Conservation (phyloP, 2,797 vertebrate genomes). For the Carapus acus region DNA sequence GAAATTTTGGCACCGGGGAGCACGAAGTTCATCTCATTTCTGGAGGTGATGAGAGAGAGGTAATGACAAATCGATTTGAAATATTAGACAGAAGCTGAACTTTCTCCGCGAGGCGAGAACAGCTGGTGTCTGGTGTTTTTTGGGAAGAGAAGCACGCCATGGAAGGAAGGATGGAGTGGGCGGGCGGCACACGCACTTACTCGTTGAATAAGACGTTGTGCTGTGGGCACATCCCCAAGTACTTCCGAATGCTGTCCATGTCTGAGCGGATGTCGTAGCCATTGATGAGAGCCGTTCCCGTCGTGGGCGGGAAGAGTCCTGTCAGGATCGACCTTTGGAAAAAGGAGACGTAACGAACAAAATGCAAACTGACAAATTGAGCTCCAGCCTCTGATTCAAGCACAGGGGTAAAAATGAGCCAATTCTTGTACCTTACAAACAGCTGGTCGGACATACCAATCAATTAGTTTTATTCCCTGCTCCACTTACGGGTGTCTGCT, state of each 20-base stretch:
- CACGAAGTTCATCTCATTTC: conserved; percentile 31
- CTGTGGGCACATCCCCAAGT: conserved; percentile 94
- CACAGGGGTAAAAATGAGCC: too few relatives aligned
- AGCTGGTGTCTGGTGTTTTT: too few relatives aligned
- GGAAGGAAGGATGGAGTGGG: not conserved
- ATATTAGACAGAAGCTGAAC: conserved; percentile 25
- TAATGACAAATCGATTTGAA: conserved; percentile 46
- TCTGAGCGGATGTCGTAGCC: conserved; percentile 88
- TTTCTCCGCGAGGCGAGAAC: too few relatives aligned
- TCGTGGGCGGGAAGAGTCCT: conserved; percentile 90
- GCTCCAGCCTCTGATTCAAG: too few relatives aligned
- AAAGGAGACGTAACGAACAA: not conserved
- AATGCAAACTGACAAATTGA: not conserved
- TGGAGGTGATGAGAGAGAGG: conserved; percentile 16
- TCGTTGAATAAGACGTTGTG: conserved; percentile 94
- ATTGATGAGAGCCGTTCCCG: conserved; percentile 88
- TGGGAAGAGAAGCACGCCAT: too few relatives aligned
- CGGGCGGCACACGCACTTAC: conserved; percentile 71
- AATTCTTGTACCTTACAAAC: conserved; percentile 1
- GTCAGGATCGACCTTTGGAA: conserved; percentile 89
- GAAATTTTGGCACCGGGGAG: conserved; percentile 12
- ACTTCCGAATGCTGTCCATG: conserved; percentile 84
- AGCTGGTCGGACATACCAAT: conserved; percentile 8
- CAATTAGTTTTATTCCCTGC: conserved; percentile 6
- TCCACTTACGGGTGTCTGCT: conserved; percentile 10